phyloP scores from a whole-genome alignment of 1,140 invertebrate species.

The Triops longicaudatus region DNA sequence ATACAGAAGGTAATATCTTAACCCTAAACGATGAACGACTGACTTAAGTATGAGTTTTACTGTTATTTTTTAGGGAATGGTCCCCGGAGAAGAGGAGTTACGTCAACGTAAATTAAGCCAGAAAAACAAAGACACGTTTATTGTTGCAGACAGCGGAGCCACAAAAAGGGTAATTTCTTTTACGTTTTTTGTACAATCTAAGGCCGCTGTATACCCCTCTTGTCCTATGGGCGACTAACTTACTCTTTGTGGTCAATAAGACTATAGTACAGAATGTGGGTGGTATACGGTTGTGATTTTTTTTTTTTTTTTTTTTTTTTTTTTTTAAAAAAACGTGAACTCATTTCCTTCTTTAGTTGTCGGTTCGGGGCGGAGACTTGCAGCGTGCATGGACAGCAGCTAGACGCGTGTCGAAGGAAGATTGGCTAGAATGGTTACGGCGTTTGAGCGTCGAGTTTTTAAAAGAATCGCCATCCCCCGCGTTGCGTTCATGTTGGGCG shows the following conservation, averaged over 20 bases:
- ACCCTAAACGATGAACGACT: not conserved
- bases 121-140: slow-evolving; percentile 52
- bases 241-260: no score
- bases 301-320: no score
- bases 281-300: no score
- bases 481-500: slow-evolving; percentile 79
- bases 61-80: not conserved
- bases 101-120: slow-evolving; percentile 46
- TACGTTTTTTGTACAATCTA: not conserved
- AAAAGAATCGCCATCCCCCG: slow-evolving; percentile 90
- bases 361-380: slow-evolving; percentile 71
- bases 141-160: slow-evolving; percentile 55
- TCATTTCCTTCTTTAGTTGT: slow-evolving; percentile 43
- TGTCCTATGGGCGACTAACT: no score
- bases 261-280: no score
- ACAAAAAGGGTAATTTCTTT: slow-evolving; percentile 49
- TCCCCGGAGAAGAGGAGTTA: slow-evolving; percentile 29
- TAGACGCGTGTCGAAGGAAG: slow-evolving; percentile 86
- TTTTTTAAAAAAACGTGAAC: not conserved
- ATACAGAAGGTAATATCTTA: slow-evolving; percentile 41
- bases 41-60: not conserved
- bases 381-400: slow-evolving; percentile 84
- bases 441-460: slow-evolving; percentile 84
- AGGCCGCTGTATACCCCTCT: no score
- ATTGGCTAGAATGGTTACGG: slow-evolving; percentile 96